Evolutionary conservation across 2,888 invertebrate species (phyloP).

Genomic region (Eristalis arbustorum): DNA sequence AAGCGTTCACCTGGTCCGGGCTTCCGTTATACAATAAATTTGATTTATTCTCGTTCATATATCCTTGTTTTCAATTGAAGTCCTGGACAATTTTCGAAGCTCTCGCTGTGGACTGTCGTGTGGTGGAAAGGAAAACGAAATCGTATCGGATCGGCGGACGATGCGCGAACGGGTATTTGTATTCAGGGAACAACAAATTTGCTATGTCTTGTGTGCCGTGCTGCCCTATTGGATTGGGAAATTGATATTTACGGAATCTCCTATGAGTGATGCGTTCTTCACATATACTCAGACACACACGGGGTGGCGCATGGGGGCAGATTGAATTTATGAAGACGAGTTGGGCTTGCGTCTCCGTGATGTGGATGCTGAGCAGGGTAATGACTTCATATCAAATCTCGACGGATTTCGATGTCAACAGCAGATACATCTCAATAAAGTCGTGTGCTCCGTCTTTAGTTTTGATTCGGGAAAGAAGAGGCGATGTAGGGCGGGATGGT

Average conservation of each 20-base stretch:
- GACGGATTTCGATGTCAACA: background rate
- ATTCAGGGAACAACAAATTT: slow-evolving; percentile 34
- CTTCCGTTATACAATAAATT: slow-evolving; percentile 42
- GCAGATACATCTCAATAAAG: background rate
- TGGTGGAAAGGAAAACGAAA: too few species aligned
- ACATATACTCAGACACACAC: too few species aligned
- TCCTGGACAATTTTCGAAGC: slow-evolving; percentile 40
- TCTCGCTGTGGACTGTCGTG: too few species aligned
- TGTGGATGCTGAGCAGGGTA: background rate
- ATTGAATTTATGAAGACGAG: slow-evolving; percentile 18
- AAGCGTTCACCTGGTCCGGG: background rate
- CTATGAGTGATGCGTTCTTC: slow-evolving; percentile 12
- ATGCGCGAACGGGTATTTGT: background rate
- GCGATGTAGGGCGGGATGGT: background rate
- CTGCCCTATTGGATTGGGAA: slow-evolving; percentile 44
- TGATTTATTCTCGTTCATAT: slow-evolving; percentile 63
- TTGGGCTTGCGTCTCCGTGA: background rate
- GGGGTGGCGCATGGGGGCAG: background rate
- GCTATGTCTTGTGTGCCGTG: slow-evolving; percentile 1
- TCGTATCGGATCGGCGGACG: background rate
- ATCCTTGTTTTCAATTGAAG: slow-evolving; percentile 55
- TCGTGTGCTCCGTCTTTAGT: background rate
- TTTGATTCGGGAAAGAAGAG: background rate
- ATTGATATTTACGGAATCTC: slow-evolving; percentile 50
- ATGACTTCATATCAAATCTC: slow-evolving; percentile 4